These are phyloP conservation scores for Canis aureus DNA, from an alignment of 2,113 vertebrate genomes.

Conservation along the genomic window DNA sequence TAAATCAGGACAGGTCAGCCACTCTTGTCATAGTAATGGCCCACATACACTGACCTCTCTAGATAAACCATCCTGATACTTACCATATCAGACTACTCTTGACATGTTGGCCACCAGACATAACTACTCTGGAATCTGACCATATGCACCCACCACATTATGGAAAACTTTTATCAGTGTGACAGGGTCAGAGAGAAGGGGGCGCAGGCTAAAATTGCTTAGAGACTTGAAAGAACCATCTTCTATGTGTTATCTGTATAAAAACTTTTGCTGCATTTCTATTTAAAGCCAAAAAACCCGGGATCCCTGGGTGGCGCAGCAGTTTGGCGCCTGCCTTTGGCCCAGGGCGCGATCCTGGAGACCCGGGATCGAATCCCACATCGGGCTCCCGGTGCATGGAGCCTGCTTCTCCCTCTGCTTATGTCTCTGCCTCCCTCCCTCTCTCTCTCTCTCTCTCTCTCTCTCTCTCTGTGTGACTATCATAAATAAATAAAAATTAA, in stretches of 20 bases:
- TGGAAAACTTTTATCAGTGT: neutral
- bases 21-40: neutral
- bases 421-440: too few relatives aligned
- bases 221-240: neutral
- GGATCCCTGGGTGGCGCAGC: too few relatives aligned
- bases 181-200: neutral
- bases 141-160: neutral
- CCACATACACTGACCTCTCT: too few relatives aligned
- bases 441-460: too few relatives aligned
- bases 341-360: too few relatives aligned
- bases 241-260: neutral
- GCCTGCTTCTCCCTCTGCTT: too few relatives aligned
- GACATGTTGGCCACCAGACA: neutral
- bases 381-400: too few relatives aligned
- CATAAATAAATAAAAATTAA: too few relatives aligned
- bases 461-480: too few relatives aligned
- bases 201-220: neutral
- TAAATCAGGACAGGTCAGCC: neutral
- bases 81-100: neutral
- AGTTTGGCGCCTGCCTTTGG: too few relatives aligned
- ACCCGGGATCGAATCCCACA: too few relatives aligned
- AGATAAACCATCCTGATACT: neutral
- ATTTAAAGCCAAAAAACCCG: neutral
- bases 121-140: neutral
- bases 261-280: neutral